Percentiles rank a stretch among this genome's conserved stretches.
These are phyloP conservation scores for Epinotia ramella DNA, from an alignment of 2,888 invertebrate genomes.

Conservation along the genomic window DNA sequence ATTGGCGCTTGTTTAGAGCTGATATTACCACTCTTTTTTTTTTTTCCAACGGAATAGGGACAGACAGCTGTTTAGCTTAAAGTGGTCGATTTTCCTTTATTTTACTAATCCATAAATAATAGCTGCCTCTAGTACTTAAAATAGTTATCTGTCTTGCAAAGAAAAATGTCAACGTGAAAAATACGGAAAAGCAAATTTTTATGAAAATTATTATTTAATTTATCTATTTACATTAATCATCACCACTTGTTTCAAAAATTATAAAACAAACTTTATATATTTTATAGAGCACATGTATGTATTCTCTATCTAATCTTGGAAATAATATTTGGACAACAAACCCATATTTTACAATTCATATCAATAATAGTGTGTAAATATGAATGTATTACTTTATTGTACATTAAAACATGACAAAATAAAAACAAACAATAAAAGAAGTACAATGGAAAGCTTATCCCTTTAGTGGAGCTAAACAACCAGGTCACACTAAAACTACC, in stretches of 20 bases:
- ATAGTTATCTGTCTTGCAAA: background rate
- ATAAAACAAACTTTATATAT: too few species aligned
- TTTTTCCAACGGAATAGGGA: background rate
- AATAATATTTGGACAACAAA: too few species aligned
- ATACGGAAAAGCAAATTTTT: background rate
- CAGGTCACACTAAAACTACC: slow-evolving; percentile 52
- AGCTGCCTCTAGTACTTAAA: background rate
- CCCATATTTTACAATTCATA: too few species aligned
- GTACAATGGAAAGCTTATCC: too few species aligned
- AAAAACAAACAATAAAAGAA: too few species aligned
- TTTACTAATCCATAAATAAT: background rate
- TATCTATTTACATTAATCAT: background rate
- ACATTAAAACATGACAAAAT: too few species aligned
- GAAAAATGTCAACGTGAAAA: background rate
- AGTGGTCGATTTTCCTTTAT: background rate
- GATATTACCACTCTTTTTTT: slow-evolving; percentile 46
- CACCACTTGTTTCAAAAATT: background rate
- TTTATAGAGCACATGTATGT: too few species aligned
- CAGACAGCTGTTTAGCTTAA: background rate
- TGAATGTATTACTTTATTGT: too few species aligned
- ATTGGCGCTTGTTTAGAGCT: slow-evolving; percentile 71
- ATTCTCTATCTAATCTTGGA: too few species aligned
- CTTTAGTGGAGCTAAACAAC: too few species aligned
- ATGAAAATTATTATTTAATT: background rate
- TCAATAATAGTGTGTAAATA: too few species aligned